A percentile compares a stretch with the other conserved stretches of the same genome.
phyloP scores from a whole-genome alignment of 2,888 invertebrate species.

The Pomacea canaliculata region DNA sequence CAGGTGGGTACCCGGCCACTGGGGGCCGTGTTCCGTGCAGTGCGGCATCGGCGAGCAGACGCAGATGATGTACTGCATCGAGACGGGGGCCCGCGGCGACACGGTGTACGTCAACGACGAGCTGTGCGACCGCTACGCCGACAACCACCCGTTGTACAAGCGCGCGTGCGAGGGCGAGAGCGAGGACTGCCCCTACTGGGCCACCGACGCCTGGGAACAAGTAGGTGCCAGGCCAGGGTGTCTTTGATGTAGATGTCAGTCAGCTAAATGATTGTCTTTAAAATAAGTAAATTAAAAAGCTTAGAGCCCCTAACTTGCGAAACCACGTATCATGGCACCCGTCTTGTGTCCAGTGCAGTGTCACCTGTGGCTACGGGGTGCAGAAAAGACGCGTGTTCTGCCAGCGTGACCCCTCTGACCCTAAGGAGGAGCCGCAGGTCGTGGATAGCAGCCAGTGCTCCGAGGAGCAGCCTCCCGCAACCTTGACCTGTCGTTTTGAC shows the following conservation, averaged over 20 bases:
- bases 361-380: constrained; percentile 85
- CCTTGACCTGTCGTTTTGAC: constrained; percentile 21
- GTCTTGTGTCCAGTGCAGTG: constrained; percentile 40
- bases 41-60: constrained; percentile 94
- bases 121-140: constrained; percentile 40
- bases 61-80: constrained; percentile 74
- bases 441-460: constrained; percentile 32
- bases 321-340: no score
- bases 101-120: constrained; percentile 41
- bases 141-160: constrained; percentile 41
- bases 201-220: constrained; percentile 88
- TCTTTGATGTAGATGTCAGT: not conserved
- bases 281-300: not conserved
- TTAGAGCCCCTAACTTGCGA: no score
- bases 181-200: constrained; percentile 46
- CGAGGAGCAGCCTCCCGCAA: constrained; percentile 21
- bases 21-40: constrained; percentile 87
- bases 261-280: not conserved
- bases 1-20: constrained; percentile 75
- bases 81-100: constrained; percentile 36
- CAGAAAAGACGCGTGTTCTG: constrained; percentile 89
- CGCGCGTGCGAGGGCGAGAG: constrained; percentile 47
- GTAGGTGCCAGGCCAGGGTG: constrained; percentile 71
- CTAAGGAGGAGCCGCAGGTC: constrained; percentile 22
- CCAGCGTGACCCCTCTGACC: constrained; percentile 37